Base-by-base conservation (phyloP, 2,888 invertebrate species). In the Lamellibrachia columna region DNA sequence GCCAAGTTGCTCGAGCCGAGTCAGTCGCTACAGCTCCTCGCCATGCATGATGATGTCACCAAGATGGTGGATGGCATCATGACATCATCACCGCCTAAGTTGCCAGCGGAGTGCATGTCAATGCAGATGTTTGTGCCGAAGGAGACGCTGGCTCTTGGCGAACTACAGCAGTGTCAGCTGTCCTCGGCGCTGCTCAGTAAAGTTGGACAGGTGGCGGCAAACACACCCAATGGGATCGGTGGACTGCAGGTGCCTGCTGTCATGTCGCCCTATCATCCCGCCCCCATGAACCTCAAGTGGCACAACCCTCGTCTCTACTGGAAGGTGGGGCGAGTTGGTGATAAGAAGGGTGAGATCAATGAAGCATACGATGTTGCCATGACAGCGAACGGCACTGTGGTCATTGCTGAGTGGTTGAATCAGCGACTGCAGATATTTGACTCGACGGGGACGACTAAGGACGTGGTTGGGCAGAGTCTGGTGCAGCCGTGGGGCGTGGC, bases 351-450 rank as follows among this genome's bases (percentile, higher is more conserved):
- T 7, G 94, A 94, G 92, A 94, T 94, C 52, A 93, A 93, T 90
- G 94, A 94, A 92, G 93, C 92, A 52, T 94, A 94, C 55, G 94
- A 94, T 75, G 94, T 94, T 52, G 90, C 94, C 8, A 93, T 94
- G 28, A 92, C 93, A 11, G 93, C 93, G 3, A 92, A 94, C 92
- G 95, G 95, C 3, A 94, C 94, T 22, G 93, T 95, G n/a, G 90
- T 95, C 0, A 94, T 95, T 0, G 95, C 95, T 2, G 95, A 95
- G 93, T 94, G 95, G 94, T 94, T 95, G 52, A 95, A 95, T 93
- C 94, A 94, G 55, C 93, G 95, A 15, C 92, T 95, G 22, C 95
- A 95, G 92, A 90, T 94, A 2, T 95, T 95, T 93, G 94, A 94
- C 92, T 93, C 93, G 15, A 92, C 92, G 3, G 95, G 95, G 7